phyloP scores from a whole-genome alignment of 2,113 vertebrate genomes.

The Diphyllodes magnificus region DNA sequence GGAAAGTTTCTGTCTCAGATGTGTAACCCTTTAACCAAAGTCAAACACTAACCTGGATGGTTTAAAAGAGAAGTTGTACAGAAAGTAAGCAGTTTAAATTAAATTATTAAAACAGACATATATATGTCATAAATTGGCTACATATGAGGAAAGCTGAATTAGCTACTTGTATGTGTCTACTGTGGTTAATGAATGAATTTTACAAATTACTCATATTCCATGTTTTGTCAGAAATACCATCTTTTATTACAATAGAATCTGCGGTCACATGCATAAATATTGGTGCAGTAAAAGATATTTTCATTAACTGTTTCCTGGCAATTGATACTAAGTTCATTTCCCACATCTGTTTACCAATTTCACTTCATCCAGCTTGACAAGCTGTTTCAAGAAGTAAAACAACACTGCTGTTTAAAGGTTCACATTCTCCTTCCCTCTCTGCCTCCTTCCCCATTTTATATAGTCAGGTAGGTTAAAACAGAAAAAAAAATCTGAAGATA shows the following conservation, averaged over 20 bases:
- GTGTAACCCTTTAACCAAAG: background rate
- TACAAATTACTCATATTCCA: background rate
- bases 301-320: background rate
- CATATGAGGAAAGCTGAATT: background rate
- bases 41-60: background rate
- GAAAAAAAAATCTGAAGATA: background rate
- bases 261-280: background rate
- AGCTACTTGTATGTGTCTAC: background rate
- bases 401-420: background rate
- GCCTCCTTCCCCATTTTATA: background rate
- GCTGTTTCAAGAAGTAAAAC: background rate
- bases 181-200: background rate
- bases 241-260: slow-evolving; percentile 33
- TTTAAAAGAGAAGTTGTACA: background rate
- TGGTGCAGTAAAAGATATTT: background rate
- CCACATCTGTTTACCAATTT: background rate
- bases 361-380: background rate
- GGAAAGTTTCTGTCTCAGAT: background rate
- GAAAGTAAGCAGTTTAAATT: background rate
- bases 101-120: background rate
- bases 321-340: background rate
- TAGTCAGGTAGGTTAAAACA: background rate
- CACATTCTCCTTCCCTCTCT: background rate
- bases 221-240: background rate
- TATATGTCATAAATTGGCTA: background rate